Evolutionary conservation across 2,888 invertebrate species (phyloP).

Genomic region (Ecliptopera silaceata): DNA sequence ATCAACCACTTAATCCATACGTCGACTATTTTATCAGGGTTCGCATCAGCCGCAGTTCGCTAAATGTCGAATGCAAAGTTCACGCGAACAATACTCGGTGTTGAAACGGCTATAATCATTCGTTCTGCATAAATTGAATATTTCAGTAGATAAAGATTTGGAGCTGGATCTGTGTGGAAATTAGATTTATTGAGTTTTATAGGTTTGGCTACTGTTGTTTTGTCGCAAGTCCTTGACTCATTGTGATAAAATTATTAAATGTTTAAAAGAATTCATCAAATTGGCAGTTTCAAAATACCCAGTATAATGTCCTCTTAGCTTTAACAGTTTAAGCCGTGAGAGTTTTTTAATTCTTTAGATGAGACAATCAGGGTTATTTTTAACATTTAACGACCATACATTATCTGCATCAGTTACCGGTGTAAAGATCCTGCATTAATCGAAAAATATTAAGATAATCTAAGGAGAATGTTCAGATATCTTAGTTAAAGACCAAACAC

Average conservation of each 20-base stretch:
- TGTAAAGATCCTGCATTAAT: conserved; percentile 6
- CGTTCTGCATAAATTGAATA: conserved; percentile 32
- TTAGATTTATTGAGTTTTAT: conserved; percentile 13
- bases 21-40: conserved; percentile 51
- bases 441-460: conserved; percentile 2
- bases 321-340: too few relatives aligned
- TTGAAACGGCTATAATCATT: conserved; percentile 54
- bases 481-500: too few relatives aligned
- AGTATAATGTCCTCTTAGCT: too few relatives aligned
- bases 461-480: too few relatives aligned
- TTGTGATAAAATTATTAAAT: too few relatives aligned
- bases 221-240: neutral
- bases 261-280: too few relatives aligned
- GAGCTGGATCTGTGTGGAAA: conserved; percentile 24
- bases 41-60: conserved; percentile 65
- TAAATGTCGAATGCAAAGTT: conserved; percentile 78
- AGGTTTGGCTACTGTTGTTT: neutral
- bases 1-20: conserved; percentile 28
- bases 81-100: conserved; percentile 67
- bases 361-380: too few relatives aligned
- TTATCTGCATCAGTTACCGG: neutral
- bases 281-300: too few relatives aligned
- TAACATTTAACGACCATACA: neutral
- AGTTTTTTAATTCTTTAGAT: too few relatives aligned
- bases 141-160: conserved; percentile 20